Evolutionary conservation across 2,888 invertebrate species (phyloP).

Genomic region (Caenorhabditis parvicauda): DNA sequence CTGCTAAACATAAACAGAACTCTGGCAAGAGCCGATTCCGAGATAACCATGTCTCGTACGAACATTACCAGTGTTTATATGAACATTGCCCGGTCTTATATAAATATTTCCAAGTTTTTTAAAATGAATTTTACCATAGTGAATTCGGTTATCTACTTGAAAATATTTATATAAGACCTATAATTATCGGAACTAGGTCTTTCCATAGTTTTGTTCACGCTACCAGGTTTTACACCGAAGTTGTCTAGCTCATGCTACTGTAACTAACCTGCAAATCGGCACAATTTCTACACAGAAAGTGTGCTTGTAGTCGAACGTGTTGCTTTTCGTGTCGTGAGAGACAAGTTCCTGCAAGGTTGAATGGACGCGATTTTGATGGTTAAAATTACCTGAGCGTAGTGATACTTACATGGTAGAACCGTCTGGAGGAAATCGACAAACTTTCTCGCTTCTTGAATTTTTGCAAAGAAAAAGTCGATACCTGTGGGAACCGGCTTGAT

Average conservation of each 20-base stretch:
- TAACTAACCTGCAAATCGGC: constrained; percentile 90
- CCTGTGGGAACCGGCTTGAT: constrained; percentile 65
- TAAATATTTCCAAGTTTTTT: neutral
- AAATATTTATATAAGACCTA: no score
- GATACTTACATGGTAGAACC: constrained; percentile 79
- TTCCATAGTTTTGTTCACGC: no score
- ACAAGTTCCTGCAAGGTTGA: constrained; percentile 35
- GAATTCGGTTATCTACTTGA: constrained; percentile 3
- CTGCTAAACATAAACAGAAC: no score
- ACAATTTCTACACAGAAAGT: constrained; percentile 87
- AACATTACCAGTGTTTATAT: no score
- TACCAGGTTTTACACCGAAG: no score
- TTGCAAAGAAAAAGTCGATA: constrained; percentile 87
- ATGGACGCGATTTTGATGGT: neutral
- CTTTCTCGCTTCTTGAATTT: constrained; percentile 78
- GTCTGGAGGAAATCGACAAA: constrained; percentile 88
- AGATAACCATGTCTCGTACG: no score
- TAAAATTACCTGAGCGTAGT: constrained; percentile 76
- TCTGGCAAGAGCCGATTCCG: no score
- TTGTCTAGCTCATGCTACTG: no score
- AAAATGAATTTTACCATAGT: neutral
- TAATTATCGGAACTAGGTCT: no score
- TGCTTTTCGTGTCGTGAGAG: constrained; percentile 91
- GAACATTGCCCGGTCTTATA: no score
- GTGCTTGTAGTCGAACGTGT: constrained; percentile 92